phyloP scores from a whole-genome alignment of 2,888 invertebrate species.

The Tuta absoluta region DNA sequence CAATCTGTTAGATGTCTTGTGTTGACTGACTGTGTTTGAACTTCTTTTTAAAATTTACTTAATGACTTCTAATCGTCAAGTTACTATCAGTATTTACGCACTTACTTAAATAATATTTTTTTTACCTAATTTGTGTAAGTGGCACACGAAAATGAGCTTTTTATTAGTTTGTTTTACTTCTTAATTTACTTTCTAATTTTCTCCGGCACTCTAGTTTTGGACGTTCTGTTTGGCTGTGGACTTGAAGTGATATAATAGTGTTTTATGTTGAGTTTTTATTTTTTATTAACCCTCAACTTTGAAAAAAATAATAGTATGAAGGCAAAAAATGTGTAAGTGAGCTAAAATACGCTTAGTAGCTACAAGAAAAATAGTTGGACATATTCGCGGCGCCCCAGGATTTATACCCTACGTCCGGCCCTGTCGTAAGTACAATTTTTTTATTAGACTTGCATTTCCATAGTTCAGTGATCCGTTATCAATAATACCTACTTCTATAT shows the following conservation, averaged over 20 bases:
- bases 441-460: background rate
- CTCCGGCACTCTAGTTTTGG: background rate
- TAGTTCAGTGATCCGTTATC: slow-evolving; percentile 17
- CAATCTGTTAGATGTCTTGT: background rate
- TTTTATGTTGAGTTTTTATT: background rate
- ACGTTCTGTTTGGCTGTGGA: background rate
- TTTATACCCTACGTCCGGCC: background rate
- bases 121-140: slow-evolving; percentile 11
- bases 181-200: slow-evolving; percentile 13
- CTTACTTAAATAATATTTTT: slow-evolving; percentile 3
- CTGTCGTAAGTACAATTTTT: background rate
- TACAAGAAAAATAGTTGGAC: background rate
- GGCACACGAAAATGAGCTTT: slow-evolving; percentile 15
- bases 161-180: slow-evolving; percentile 10
- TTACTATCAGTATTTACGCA: slow-evolving; percentile 3
- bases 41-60: background rate
- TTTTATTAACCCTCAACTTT: background rate
- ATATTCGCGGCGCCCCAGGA: background rate
- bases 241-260: background rate
- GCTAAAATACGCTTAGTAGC: background rate
- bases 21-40: background rate
- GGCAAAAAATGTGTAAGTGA: background rate
- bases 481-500: slow-evolving; percentile 1
- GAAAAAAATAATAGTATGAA: background rate
- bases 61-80: background rate